Percentiles rank a stretch among this genome's conserved stretches.
phyloP scores from a whole-genome alignment of 2,797 vertebrate genomes.

The Bryconaethiops microstoma region DNA sequence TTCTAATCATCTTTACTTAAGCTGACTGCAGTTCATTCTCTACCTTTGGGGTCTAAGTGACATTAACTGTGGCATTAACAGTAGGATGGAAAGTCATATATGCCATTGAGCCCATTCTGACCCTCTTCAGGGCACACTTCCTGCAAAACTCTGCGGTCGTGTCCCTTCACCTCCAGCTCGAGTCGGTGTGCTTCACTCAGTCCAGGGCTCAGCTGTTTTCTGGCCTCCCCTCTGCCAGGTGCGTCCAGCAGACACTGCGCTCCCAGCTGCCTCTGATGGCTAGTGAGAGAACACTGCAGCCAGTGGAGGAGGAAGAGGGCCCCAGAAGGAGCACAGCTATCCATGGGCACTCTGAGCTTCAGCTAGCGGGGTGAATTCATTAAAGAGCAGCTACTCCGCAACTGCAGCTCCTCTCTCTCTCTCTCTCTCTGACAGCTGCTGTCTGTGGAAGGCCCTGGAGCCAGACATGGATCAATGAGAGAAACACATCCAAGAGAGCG shows the following conservation, averaged over 20 bases:
- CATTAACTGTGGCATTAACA: slow-evolving; percentile 54
- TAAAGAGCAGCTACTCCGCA: slow-evolving; percentile 65
- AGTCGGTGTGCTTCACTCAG: slow-evolving; percentile 17
- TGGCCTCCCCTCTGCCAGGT: slow-evolving; percentile 28
- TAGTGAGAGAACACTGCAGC: neutral
- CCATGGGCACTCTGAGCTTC: slow-evolving; percentile 78
- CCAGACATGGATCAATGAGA: slow-evolving; percentile 83
- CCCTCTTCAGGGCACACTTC: slow-evolving; percentile 42
- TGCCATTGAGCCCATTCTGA: slow-evolving; percentile 34
- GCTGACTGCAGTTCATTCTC: slow-evolving; percentile 43
- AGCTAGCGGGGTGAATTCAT: slow-evolving; percentile 81
- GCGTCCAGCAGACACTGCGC: slow-evolving; percentile 21
- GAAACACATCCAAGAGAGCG: slow-evolving; percentile 82
- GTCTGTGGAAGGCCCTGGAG: slow-evolving; percentile 75
- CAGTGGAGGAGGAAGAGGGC: slow-evolving; percentile 54
- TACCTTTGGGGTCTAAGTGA: slow-evolving; percentile 51
- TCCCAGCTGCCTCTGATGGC: slow-evolving; percentile 17
- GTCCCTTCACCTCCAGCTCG: slow-evolving; percentile 36
- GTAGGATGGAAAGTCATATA: slow-evolving; percentile 35
- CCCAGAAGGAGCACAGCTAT: slow-evolving; percentile 67
- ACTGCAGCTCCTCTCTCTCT: slow-evolving; percentile 31
- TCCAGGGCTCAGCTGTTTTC: slow-evolving; percentile 30
- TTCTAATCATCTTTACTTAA: slow-evolving; percentile 49
- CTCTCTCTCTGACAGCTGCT: slow-evolving; percentile 78
- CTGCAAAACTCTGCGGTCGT: slow-evolving; percentile 23